Conservation (phyloP, 2,797 vertebrate genomes). For the Rhyacichthys aspro region DNA sequence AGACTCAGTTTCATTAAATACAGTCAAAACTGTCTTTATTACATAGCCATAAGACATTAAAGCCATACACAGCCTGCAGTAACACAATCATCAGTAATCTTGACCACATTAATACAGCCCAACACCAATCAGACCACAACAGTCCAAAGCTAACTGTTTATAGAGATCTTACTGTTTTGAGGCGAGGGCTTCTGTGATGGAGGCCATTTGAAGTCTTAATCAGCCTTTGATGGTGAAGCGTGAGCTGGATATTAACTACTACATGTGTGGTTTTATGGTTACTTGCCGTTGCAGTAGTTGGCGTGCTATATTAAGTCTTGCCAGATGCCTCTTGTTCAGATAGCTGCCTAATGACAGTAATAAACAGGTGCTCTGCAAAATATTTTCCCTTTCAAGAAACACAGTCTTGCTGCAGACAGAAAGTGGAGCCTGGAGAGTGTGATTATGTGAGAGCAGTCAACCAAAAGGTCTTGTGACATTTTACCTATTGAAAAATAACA, state of each 20-base stretch:
- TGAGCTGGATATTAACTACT: constrained; percentile 72
- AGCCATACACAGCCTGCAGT: constrained; percentile 26
- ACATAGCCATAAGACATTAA: constrained; percentile 34
- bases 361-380: constrained; percentile 72
- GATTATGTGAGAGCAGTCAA: constrained; percentile 1
- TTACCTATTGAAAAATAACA: constrained; percentile 24
- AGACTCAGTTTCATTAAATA: constrained; percentile 25
- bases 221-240: constrained; percentile 69
- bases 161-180: constrained; percentile 63
- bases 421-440: no score
- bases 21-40: constrained; percentile 1
- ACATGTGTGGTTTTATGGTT: constrained; percentile 78
- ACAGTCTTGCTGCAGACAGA: constrained; percentile 20
- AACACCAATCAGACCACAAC: constrained; percentile 61
- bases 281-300: constrained; percentile 72
- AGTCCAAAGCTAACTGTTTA: constrained; percentile 66
- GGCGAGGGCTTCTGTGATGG: constrained; percentile 64
- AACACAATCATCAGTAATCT: constrained; percentile 45
- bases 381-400: constrained; percentile 30
- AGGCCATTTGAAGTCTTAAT: constrained; percentile 75
- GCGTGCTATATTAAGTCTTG: constrained; percentile 64
- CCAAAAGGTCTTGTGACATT: constrained; percentile 17
- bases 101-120: constrained; percentile 62
- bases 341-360: constrained; percentile 62
- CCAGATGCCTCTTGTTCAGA: constrained; percentile 68